Conservation (phyloP, 2,888 invertebrate species). For the Dysmachus trigonus region DNA sequence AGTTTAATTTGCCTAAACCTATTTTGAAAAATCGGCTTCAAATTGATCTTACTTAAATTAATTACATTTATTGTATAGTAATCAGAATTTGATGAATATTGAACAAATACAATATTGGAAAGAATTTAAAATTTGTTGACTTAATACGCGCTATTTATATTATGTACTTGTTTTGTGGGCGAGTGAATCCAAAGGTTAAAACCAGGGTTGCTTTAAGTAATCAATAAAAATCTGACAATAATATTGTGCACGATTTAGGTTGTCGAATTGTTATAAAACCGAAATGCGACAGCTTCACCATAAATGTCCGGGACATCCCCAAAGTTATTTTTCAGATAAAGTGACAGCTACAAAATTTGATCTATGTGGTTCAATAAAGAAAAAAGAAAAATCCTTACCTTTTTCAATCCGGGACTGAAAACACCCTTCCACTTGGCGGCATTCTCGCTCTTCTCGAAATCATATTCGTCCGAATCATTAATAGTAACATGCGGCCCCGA, state of each 20-base stretch:
- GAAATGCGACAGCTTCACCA: not conserved
- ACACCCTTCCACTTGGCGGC: conserved; percentile 92
- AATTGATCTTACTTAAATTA: too few relatives aligned
- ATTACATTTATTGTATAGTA: too few relatives aligned
- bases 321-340: not conserved
- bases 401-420: conserved; percentile 85
- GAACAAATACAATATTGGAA: too few relatives aligned
- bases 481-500: conserved; percentile 50
- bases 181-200: not conserved
- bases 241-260: not conserved
- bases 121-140: too few relatives aligned
- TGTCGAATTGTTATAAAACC: not conserved
- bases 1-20: too few relatives aligned
- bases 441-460: conserved; percentile 90
- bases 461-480: conserved; percentile 63
- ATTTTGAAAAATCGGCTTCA: too few relatives aligned
- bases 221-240: not conserved
- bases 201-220: not conserved
- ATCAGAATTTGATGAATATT: too few relatives aligned
- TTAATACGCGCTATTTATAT: not conserved
- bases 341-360: not conserved
- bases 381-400: conserved; percentile 68
- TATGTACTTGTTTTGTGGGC: not conserved
- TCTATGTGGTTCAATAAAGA: not conserved
- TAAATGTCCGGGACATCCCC: not conserved